Evolutionary conservation across 1,140 invertebrate species (phyloP), one percentile per base, ranked within the genome.

Genomic region (Bombus confusus): DNA sequence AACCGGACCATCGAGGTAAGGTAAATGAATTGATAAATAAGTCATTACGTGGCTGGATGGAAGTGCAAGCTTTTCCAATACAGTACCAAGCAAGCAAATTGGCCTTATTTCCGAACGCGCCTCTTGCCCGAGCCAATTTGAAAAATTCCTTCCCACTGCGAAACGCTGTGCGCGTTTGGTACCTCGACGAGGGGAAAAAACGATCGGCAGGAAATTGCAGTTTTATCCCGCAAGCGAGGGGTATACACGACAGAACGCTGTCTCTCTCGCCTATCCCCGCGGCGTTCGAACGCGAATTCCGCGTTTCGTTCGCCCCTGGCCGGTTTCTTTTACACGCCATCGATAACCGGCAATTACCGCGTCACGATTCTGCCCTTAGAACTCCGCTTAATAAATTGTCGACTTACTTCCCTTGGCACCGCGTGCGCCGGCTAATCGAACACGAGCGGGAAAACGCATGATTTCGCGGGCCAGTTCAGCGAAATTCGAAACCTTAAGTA

Each of bases 331-430:
- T 72, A 69, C 77, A 47, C 68, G 68, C 66, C 43, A 72, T 80
- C 66, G 68, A 80, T 72, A 80, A 80, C 79, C 68, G 37, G 47
- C 66, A 80, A 80, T 80, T 57, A 80, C 79, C 47, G 28, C 43
- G 47, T 80, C 79, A 80, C 68, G 79, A 69, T 80, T 72, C 68
- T 72, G 79, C 79, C 79, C 79, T 71, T 80, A 72, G 79, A 80
- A 57, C 62, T 15, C 13, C 47, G 43, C 62, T 72, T 80, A 80
- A 72, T 80, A 80, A 80, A 80, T 80, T 71, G 43, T 72, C 79
- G 66, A 72, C 79, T 80, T 57, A 37, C 62, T 47, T 68, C 15
- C n/a, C 41, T 31, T n/a, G 18, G 41, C 41, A 22, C n/a, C 43
- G 47, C 47, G 31, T 47, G 12, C 28, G 43, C 25, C 47, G 28